Evolutionary conservation across 2,888 invertebrate species (phyloP).

Genomic region (Conomelus anceps): DNA sequence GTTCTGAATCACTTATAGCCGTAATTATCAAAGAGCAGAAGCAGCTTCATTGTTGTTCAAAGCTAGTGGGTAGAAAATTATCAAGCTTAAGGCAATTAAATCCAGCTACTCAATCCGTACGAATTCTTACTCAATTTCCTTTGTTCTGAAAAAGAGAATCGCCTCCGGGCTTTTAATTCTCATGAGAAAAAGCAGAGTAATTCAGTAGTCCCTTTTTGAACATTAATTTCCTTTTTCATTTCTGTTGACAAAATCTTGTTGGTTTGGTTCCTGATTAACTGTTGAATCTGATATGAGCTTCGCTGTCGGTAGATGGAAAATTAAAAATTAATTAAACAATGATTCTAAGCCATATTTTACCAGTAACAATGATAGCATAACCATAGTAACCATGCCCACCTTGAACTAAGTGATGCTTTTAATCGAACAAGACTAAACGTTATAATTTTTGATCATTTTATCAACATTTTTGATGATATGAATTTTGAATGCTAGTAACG

Average conservation of each 20-base stretch:
- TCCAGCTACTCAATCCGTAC: neutral
- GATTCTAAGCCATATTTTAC: too few species aligned
- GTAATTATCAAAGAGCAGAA: neutral
- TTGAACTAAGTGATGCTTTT: too few species aligned
- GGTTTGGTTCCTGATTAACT: neutral
- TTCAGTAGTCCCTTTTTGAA: neutral
- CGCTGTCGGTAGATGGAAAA: too few species aligned
- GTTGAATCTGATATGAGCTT: too few species aligned
- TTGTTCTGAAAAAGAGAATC: neutral
- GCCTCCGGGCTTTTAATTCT: neutral
- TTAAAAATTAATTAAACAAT: too few species aligned
- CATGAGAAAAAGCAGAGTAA: neutral
- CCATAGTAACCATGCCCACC: too few species aligned
- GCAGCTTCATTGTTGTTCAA: neutral
- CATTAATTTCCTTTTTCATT: neutral
- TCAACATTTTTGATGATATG: too few species aligned
- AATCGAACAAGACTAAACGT: too few species aligned
- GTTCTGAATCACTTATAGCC: neutral
- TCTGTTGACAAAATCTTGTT: neutral
- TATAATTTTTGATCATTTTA: too few species aligned
- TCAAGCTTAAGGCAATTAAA: neutral
- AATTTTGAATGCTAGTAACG: too few species aligned
- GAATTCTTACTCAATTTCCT: neutral
- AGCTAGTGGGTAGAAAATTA: neutral
- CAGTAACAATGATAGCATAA: too few species aligned